Evolutionary conservation across 2,888 invertebrate genomes (phyloP).

Genomic region (Formica aserva): DNA sequence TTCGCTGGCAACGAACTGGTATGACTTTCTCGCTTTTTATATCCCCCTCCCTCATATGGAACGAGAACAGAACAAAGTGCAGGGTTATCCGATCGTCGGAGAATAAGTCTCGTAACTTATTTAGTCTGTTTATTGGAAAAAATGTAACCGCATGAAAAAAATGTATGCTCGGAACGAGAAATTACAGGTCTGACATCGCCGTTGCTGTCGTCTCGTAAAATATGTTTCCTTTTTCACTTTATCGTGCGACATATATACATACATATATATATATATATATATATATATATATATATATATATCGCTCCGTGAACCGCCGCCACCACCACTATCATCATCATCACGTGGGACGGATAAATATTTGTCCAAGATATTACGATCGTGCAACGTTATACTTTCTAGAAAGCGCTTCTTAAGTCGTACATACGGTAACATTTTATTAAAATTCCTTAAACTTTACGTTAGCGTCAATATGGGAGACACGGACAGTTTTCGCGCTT

Average conservation of each 20-base stretch:
- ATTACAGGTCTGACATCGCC: conserved; percentile 24
- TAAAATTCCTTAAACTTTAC: conserved; percentile 49
- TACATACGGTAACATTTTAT: conserved; percentile 32
- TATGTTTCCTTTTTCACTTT: conserved; percentile 38
- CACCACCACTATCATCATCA: not conserved
- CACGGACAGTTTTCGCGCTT: conserved; percentile 11
- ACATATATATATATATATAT: not conserved
- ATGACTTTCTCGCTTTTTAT: conserved; percentile 14
- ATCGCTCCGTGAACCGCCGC: not conserved
- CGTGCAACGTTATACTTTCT: conserved; percentile 34
- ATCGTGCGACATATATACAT: not conserved
- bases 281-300: not conserved
- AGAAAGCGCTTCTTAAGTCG: conserved; percentile 34
- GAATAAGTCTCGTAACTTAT: conserved; percentile 20
- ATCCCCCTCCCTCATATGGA: not conserved
- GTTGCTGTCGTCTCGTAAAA: conserved; percentile 19
- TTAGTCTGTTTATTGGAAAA: conserved; percentile 36
- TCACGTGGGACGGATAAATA: conserved; percentile 35
- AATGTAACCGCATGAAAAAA: conserved; percentile 38
- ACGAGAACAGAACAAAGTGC: not conserved
- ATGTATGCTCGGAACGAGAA: conserved; percentile 40
- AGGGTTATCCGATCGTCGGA: conserved; percentile 13
- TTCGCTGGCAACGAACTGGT: not conserved
- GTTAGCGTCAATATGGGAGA: not conserved
- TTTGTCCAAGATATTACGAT: conserved; percentile 54